Percentiles rank a stretch among this genome's conserved stretches.
Conservation (phyloP, 2,797 vertebrate genomes). For the Enteromius anoplus region DNA sequence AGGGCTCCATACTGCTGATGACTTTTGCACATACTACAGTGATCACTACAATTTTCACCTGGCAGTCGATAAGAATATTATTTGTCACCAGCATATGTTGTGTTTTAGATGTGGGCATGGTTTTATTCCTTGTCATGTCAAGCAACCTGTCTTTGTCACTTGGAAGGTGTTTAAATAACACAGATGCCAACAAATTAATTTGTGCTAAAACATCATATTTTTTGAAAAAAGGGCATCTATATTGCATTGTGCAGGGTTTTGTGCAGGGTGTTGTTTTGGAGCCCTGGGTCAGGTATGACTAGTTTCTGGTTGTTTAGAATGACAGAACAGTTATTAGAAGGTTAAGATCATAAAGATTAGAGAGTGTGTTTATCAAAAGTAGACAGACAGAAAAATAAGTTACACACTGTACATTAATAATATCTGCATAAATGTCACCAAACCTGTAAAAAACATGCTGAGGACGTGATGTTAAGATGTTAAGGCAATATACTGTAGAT, state of each 20-base stretch:
- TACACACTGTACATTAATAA: not conserved
- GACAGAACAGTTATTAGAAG: not conserved
- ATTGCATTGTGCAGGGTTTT: not conserved
- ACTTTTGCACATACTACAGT: not conserved
- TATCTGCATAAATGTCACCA: not conserved
- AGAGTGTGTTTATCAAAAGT: not conserved
- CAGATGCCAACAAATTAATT: not conserved
- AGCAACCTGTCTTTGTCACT: not conserved
- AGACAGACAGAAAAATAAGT: not conserved
- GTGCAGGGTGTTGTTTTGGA: not conserved
- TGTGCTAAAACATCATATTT: not conserved
- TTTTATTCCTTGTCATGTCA: not conserved
- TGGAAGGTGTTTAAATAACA: no score
- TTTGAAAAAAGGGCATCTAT: not conserved
- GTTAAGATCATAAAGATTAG: not conserved
- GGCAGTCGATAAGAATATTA: not conserved
- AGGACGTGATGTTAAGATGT: no score
- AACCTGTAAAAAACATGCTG: not conserved
- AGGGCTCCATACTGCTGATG: conserved; percentile 11
- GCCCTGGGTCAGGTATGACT: not conserved
- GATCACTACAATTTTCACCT: not conserved
- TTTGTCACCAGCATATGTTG: not conserved
- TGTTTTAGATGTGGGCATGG: not conserved
- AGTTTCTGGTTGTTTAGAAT: not conserved
- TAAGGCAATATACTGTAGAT: no score